Base-by-base conservation (phyloP, 2,888 invertebrate species). In the Pseudococcus jackbeardsleyi region DNA sequence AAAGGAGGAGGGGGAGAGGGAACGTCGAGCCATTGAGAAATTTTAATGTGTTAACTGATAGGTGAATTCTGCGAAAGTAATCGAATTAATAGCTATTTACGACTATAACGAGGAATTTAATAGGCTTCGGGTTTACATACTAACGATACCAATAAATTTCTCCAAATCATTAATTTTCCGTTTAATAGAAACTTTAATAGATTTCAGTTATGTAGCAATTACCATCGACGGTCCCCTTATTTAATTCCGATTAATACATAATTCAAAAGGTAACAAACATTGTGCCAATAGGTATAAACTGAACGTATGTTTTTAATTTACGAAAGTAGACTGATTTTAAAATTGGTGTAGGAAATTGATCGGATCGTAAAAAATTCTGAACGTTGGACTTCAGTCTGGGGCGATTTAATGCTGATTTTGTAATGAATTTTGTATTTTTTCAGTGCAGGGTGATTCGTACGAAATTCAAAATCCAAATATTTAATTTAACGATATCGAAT, bases 61-160 rank as follows among this genome's bases (percentile, higher is more conserved):
- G 42, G 39, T 79, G 22, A 79, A 79, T 82, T 82, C 46, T 42
- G n/a, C 79, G 19, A 82, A 82, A 82, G 79, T 82, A 82, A 82
- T 82, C 46, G n/a, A 82, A 82, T 82, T 82, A 82, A 82, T 46
- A 46, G 46, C 42, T 46, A 46, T 82, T 82, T 82, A 82, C 79
- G 79, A 82, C 33, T 33, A 42, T 82, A 59, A 54, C 59, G 85
- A 85, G 59, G 22, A 64, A 59, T 85, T 64, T 85, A 85, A 64
- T 59, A 64, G 85, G 39, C 59, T 64, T 85, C 42, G 85, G 54
- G 79, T 46, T 8, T 42, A 82, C 19, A 82, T 64, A 64, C 85
- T 64, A 85, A 64, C 85, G 59, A 85, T 64, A 42, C 85, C 64
- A 85, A 85, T 85, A 85, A 85, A 85, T 85, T 85, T 64, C 85